Evolutionary conservation across 2,888 invertebrate genomes (phyloP).

Genomic region (Xestobium rufovillosum): DNA sequence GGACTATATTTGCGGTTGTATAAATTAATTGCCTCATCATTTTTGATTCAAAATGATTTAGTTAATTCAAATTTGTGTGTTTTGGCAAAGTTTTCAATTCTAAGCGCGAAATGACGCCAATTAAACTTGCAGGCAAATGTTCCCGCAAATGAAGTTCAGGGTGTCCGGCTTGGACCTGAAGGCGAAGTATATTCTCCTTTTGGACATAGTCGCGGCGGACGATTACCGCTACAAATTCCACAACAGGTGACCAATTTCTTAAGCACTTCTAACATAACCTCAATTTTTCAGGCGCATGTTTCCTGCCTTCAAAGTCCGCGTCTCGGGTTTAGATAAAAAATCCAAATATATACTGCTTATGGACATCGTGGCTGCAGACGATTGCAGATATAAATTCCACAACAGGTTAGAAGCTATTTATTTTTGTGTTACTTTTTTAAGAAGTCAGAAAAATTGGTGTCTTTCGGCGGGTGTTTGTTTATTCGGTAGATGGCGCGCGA

Average conservation of each 20-base stretch:
- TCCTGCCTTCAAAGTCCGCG: conserved; percentile 95
- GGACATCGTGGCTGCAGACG: conserved; percentile 96
- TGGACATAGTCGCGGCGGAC: conserved; percentile 99
- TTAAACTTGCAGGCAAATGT: conserved; percentile 99
- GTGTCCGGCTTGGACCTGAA: conserved; percentile 97
- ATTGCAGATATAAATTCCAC: conserved; percentile 92
- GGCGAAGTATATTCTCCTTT: conserved; percentile 96
- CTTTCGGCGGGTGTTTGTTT: no score
- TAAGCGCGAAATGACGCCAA: no score
- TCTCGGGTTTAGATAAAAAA: conserved; percentile 93
- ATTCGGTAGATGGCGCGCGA: no score
- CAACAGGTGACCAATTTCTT: conserved; percentile 62
- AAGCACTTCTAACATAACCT: conserved; percentile 14
- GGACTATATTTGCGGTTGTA: no score
- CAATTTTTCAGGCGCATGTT: conserved; percentile 89
- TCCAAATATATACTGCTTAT: conserved; percentile 95
- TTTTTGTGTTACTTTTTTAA: background rate
- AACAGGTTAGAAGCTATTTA: conserved; percentile 64
- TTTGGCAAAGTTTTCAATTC: no score
- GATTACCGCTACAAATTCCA: conserved; percentile 98
- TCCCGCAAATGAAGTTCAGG: conserved; percentile 99
- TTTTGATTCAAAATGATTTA: no score
- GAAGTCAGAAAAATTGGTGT: conserved; percentile 1
- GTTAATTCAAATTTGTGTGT: no score
- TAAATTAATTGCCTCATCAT: no score